Percentiles rank a stretch among this genome's conserved stretches.
phyloP scores from a whole-genome alignment of 2,113 vertebrate genomes.

The Megalops atlanticus region DNA sequence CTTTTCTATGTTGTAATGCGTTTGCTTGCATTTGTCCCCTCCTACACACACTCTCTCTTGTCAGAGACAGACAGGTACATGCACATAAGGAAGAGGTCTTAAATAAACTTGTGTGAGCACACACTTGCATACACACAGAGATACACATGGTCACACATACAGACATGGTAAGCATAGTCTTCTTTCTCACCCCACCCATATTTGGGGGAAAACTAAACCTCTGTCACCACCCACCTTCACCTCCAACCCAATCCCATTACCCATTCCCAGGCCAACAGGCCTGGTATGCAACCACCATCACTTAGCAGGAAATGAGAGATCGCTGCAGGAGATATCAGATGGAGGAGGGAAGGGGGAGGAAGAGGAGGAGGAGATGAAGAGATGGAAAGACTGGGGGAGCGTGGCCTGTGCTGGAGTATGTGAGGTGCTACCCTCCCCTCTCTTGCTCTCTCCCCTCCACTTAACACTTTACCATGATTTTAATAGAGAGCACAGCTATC shows the following conservation, averaged over 20 bases:
- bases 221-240: constrained; percentile 3
- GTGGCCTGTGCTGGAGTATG: background rate
- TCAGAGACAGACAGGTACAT: background rate
- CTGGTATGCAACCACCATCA: constrained; percentile 68
- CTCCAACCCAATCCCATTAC: constrained; percentile 45
- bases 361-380: constrained; percentile 39
- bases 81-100: background rate
- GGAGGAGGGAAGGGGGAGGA: constrained; percentile 24
- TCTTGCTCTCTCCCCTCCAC: background rate
- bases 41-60: no score
- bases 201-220: constrained; percentile 5
- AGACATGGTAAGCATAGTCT: background rate
- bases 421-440: background rate
- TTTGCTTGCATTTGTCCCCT: no score
- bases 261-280: constrained; percentile 58
- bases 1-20: background rate
- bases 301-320: constrained; percentile 73
- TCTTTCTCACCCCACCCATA: background rate
- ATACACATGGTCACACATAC: background rate
- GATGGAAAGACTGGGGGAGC: background rate
- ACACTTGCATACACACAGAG: background rate
- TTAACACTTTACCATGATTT: no score
- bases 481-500: no score
- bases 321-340: constrained; percentile 55
- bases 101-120: no score